phyloP scores from a whole-genome alignment of 2,113 vertebrate genomes.

The Pelecanoides urinatrix region DNA sequence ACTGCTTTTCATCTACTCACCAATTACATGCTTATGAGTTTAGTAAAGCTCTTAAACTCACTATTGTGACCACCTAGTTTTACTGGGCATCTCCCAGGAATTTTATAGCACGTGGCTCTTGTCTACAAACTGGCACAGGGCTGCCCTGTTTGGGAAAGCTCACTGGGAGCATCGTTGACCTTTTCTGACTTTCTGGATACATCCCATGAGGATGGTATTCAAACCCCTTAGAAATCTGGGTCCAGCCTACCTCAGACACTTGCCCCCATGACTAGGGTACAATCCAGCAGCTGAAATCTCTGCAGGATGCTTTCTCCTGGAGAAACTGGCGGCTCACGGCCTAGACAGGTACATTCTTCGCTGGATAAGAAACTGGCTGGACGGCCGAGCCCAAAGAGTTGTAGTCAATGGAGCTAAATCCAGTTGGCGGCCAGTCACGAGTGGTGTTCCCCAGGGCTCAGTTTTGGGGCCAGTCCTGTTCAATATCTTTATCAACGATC shows the following conservation, averaged over 20 bases:
- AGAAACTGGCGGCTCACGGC: too few relatives aligned
- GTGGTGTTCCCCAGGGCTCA: too few relatives aligned
- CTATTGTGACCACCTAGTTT: background rate
- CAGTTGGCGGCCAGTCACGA: too few relatives aligned
- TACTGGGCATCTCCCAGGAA: background rate
- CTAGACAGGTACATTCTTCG: too few relatives aligned
- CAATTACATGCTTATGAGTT: rapidly evolving
- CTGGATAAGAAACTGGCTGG: too few relatives aligned
- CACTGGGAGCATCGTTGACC: background rate
- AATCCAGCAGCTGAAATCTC: background rate
- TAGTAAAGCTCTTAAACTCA: background rate
- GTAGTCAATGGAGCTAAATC: too few relatives aligned
- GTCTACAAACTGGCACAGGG: background rate
- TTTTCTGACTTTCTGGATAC: background rate
- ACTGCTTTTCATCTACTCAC: background rate
- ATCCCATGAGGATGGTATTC: background rate
- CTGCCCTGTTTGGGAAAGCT: background rate
- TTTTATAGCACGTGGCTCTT: background rate
- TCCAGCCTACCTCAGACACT: background rate
- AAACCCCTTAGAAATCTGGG: too few relatives aligned
- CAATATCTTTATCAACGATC: too few relatives aligned
- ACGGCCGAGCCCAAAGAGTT: too few relatives aligned
- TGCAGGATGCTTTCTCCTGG: background rate
- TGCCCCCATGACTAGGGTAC: too few relatives aligned
- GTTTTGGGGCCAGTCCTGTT: too few relatives aligned